These are phyloP conservation scores for Endomychus coccineus DNA, from an alignment of 2,888 invertebrate genomes.

Conservation along the genomic window DNA sequence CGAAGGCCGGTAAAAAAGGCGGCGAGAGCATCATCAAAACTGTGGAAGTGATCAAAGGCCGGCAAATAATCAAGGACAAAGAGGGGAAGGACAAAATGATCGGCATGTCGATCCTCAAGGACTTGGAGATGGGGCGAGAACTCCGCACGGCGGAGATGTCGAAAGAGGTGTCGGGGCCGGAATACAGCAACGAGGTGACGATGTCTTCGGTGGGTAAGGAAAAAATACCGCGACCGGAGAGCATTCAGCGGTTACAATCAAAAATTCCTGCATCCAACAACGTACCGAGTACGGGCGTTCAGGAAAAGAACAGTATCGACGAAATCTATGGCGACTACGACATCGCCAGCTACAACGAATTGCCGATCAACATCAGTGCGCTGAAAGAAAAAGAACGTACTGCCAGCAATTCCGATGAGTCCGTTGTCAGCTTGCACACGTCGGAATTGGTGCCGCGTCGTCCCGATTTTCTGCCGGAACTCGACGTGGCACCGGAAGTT, in stretches of 20 bases:
- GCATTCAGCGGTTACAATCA: too few species aligned
- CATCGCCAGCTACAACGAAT: background rate
- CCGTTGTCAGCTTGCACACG: background rate
- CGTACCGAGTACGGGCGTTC: background rate
- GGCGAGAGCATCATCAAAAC: slow-evolving; percentile 7
- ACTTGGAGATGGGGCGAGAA: slow-evolving; percentile 8
- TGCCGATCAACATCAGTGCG: background rate
- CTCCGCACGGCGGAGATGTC: background rate
- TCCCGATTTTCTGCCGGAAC: background rate
- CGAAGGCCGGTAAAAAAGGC: slow-evolving; percentile 6
- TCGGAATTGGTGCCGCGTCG: background rate
- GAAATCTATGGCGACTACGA: background rate
- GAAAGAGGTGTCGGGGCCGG: background rate
- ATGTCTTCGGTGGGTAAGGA: background rate
- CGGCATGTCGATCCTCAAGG: too few species aligned
- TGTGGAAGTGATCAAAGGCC: slow-evolving; percentile 7
- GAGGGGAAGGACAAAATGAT: slow-evolving; percentile 1
- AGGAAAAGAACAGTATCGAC: background rate
- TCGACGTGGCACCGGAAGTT: slow-evolving; percentile 1
- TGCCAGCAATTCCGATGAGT: background rate
- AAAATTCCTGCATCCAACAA: too few species aligned
- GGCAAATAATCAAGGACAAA: slow-evolving; percentile 3
- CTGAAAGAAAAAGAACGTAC: background rate
- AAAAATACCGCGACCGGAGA: background rate
- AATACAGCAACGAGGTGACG: background rate